phyloP scores from a whole-genome alignment of 2,113 vertebrate species.

The Carassius auratus region DNA sequence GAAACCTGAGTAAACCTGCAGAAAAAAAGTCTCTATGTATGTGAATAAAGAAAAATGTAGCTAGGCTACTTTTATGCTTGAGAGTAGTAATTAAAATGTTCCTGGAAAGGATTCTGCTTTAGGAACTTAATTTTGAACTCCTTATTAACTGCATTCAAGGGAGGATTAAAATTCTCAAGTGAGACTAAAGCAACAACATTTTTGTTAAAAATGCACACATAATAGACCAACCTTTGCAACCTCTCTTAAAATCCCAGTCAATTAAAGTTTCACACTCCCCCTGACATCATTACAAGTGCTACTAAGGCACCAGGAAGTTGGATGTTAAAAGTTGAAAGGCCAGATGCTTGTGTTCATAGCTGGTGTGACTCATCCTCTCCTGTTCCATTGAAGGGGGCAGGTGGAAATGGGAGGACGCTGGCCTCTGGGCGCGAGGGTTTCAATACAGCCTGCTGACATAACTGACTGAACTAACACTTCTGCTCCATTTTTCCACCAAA shows the following conservation, averaged over 20 bases:
- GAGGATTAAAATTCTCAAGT: slow-evolving; percentile 33
- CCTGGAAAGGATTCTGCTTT: not conserved
- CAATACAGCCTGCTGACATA: slow-evolving; percentile 40
- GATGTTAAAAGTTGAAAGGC: slow-evolving; percentile 19
- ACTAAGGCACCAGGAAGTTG: slow-evolving; percentile 12
- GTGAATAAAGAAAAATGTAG: slow-evolving; percentile 24
- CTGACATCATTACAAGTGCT: slow-evolving; percentile 20
- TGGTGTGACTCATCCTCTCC: slow-evolving; percentile 40
- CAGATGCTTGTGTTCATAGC: not conserved
- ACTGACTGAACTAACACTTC: slow-evolving; percentile 17
- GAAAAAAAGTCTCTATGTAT: not conserved
- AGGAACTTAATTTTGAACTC: not conserved
- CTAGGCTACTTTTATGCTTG: not conserved
- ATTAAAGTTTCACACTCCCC: not conserved
- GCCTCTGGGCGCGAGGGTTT: slow-evolving; percentile 23
- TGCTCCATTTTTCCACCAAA: slow-evolving; percentile 40
- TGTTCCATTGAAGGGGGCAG: slow-evolving; percentile 24
- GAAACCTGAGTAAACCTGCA: not conserved
- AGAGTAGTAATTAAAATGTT: not conserved
- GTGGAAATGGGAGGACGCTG: slow-evolving; percentile 35
- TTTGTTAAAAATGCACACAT: not conserved
- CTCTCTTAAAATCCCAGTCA: not conserved
- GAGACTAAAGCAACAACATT: not conserved
- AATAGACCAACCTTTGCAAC: not conserved
- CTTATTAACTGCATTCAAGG: not conserved